Percentiles rank a stretch among this genome's conserved stretches.
Evolutionary conservation across 2,888 invertebrate genomes (phyloP).

Genomic region (Unio delphinus): DNA sequence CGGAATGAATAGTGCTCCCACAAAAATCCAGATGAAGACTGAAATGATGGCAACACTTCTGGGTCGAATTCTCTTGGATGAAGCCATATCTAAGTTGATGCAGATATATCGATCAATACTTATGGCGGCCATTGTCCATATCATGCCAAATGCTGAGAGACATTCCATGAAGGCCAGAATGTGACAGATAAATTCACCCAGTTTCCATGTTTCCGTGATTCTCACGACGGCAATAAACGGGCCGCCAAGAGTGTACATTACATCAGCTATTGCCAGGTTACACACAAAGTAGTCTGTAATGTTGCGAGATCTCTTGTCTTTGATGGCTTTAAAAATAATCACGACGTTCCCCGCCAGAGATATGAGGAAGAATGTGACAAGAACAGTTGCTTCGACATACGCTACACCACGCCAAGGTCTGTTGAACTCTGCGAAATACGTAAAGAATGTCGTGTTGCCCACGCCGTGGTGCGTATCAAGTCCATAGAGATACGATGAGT

Average conservation of each 20-base stretch:
- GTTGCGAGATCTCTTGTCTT: constrained; percentile 26
- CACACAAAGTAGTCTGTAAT: constrained; percentile 53
- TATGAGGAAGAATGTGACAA: constrained; percentile 33
- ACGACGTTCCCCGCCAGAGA: constrained; percentile 39
- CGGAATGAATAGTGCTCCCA: constrained; percentile 34
- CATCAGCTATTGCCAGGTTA: constrained; percentile 54
- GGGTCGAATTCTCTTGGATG: constrained; percentile 29
- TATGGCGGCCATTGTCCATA: constrained; percentile 59
- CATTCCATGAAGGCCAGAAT: constrained; percentile 42
- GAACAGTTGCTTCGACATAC: constrained; percentile 37
- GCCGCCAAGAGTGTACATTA: constrained; percentile 44
- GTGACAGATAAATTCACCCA: constrained; percentile 51
- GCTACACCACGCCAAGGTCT: constrained; percentile 30
- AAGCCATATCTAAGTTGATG: constrained; percentile 28
- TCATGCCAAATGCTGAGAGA: constrained; percentile 47
- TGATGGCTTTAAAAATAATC: constrained; percentile 36
- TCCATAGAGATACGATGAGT: constrained; percentile 44
- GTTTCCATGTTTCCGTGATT: constrained; percentile 51
- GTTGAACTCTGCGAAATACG: constrained; percentile 56
- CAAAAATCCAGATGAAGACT: constrained; percentile 37
- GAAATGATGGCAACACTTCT: constrained; percentile 30
- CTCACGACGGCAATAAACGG: constrained; percentile 52
- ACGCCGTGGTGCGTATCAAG: constrained; percentile 32
- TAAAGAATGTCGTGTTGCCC: constrained; percentile 51
- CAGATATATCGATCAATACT: constrained; percentile 54